These are phyloP conservation scores for Caenorhabditis tropicalis DNA, from an alignment of 1,140 invertebrate genomes.

Conservation along the genomic window DNA sequence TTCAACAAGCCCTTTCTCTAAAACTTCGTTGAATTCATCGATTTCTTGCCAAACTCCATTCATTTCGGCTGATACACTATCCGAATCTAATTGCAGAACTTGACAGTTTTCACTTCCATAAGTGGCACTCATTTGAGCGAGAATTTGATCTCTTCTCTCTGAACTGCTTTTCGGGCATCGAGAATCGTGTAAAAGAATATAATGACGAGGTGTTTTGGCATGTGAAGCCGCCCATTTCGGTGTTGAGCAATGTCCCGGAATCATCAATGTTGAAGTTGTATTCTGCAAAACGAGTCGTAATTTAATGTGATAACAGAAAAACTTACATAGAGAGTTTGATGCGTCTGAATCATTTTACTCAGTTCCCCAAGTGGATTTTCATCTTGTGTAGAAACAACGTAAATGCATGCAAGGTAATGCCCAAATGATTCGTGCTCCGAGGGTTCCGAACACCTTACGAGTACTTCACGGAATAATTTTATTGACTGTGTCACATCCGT, in stretches of 20 bases:
- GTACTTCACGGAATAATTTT: background rate
- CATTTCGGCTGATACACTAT: slow-evolving; percentile 1
- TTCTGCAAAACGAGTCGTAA: background rate
- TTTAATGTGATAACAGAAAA: background rate
- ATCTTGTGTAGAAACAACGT: slow-evolving; percentile 47
- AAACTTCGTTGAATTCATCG: background rate
- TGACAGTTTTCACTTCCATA: slow-evolving; percentile 50
- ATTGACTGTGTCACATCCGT: background rate
- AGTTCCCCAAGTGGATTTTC: slow-evolving; percentile 55
- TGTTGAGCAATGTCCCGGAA: slow-evolving; percentile 40
- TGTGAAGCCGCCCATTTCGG: slow-evolving; percentile 49
- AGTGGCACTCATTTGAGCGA: slow-evolving; percentile 48
- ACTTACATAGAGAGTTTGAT: slow-evolving; percentile 51
- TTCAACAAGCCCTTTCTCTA: slow-evolving; percentile 10
- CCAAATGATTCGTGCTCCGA: slow-evolving; percentile 46
- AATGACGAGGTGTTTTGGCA: slow-evolving; percentile 48
- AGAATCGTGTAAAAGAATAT: slow-evolving; percentile 49
- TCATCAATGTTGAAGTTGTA: slow-evolving; percentile 27
- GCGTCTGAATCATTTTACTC: slow-evolving; percentile 48
- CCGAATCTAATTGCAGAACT: slow-evolving; percentile 29
- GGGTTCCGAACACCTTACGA: background rate
- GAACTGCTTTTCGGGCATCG: background rate
- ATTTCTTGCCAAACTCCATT: background rate
- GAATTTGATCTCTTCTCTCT: background rate
- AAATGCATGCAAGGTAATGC: slow-evolving; percentile 46